Evolutionary conservation across 2,113 vertebrate species (phyloP).

Genomic region (Sebastes schlegelii): DNA sequence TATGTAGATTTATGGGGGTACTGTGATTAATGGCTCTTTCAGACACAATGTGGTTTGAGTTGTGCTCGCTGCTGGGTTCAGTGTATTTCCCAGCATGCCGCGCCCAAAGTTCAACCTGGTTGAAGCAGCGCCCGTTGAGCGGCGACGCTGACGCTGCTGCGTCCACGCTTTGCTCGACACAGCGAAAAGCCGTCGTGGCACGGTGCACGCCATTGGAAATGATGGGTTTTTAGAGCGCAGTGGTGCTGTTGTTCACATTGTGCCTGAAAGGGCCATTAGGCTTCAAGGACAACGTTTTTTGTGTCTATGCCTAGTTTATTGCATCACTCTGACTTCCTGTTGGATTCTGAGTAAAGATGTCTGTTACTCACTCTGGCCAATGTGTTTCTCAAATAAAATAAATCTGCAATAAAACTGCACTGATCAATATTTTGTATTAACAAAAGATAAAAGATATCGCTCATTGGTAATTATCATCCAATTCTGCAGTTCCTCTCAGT

Average conservation of each 20-base stretch:
- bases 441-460: neutral
- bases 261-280: neutral
- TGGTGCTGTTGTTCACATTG: too few species aligned
- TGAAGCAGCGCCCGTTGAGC: too few species aligned
- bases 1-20: neutral
- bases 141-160: too few species aligned
- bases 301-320: neutral
- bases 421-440: neutral
- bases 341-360: neutral
- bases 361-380: neutral
- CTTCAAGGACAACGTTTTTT: neutral
- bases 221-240: too few species aligned
- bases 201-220: too few species aligned
- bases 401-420: neutral
- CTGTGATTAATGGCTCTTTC: too few species aligned
- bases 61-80: too few species aligned
- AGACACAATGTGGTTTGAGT: too few species aligned
- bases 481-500: neutral
- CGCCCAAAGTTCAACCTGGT: too few species aligned
- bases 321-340: neutral
- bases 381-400: constrained; percentile 8
- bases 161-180: too few species aligned
- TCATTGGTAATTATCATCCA: neutral
- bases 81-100: too few species aligned
- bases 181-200: too few species aligned